A percentile compares a stretch with the other conserved stretches of the same genome.
These are phyloP conservation scores for Eretmocerus hayati DNA, from an alignment of 2,888 invertebrate species.

Conservation along the genomic window DNA sequence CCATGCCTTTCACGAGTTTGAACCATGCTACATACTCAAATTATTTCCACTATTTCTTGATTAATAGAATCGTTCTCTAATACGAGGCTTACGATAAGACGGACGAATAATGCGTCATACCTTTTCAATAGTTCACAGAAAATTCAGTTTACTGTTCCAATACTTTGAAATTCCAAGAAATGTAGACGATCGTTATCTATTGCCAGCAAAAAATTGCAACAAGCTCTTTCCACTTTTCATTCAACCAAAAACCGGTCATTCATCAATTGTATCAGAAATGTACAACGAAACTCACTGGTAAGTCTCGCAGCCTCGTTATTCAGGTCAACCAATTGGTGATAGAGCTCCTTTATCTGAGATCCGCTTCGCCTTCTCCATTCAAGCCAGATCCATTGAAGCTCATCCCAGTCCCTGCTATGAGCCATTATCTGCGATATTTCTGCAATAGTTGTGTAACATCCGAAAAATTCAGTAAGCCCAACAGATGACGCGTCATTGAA, in stretches of 20 bases:
- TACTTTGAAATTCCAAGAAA: too few species aligned
- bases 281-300: constrained; percentile 60
- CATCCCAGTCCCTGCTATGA: constrained; percentile 76
- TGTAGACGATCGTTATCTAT: not conserved
- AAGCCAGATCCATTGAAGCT: constrained; percentile 80
- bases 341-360: constrained; percentile 68
- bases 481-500: not conserved
- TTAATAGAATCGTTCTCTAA: too few species aligned
- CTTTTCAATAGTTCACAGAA: too few species aligned
- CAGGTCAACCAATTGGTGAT: constrained; percentile 70
- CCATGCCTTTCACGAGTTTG: too few species aligned
- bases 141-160: too few species aligned
- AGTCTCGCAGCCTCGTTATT: constrained; percentile 73
- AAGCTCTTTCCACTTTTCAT: too few species aligned
- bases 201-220: not conserved
- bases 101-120: too few species aligned
- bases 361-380: constrained; percentile 79
- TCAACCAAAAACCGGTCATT: too few species aligned
- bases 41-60: too few species aligned
- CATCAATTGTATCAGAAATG: not conserved
- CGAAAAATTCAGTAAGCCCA: not conserved
- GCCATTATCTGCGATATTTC: constrained; percentile 65
- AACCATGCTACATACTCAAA: too few species aligned
- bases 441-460: too few species aligned
- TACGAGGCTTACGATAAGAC: too few species aligned